Base-by-base conservation (phyloP, 1,140 invertebrate species). In the Meteorus sp. region DNA sequence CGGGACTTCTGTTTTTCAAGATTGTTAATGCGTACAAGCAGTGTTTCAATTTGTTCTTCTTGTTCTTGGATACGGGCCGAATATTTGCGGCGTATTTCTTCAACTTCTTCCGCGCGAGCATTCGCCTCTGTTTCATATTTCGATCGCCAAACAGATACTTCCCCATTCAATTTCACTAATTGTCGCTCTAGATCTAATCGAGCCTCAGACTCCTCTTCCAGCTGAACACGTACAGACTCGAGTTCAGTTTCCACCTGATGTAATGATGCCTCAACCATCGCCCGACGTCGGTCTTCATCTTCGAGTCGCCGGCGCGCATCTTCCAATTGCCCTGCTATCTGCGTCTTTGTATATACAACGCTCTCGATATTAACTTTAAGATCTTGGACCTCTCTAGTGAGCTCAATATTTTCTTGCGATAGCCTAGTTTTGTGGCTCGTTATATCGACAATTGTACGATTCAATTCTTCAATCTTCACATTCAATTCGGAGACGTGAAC, bases 1-100 rank as follows among this genome's bases (percentile, higher is more conserved):
- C 95, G 91, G 39, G 92, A 95, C 82, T 98, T 98, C 74, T 94
- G 94, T 79, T 98, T 97, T 79, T 97, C 94, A 68, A 95, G 83
- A 69, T 91, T 94, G 81, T 88, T 93, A 78, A 95, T 88, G 83
- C 97, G 97, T 60, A 92, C 92, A 64, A 96, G 84, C 61, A 97
- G 85, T 56, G 88, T 86, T 77, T 95, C 94, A 70, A 97, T 94
- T 74, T 97, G 94, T 81, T 97, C 95, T 79, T 98, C 95, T 71
- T 95, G 93, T 80, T 98, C 95, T 69, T 93, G 89, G 69, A 97
- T 94, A 72, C 94, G 91, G 64, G 87, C 84, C 63, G 88, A 86
- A 83, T 95, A 95, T 79, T 96, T 96, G 75, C 92, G 90, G 65
- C 93, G 89, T 68, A 95, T 81, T 82, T 96, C 93, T 74, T 97